Evolutionary conservation across 2,113 vertebrate species (phyloP).

Genomic region (Ivindomyrus marchei): DNA sequence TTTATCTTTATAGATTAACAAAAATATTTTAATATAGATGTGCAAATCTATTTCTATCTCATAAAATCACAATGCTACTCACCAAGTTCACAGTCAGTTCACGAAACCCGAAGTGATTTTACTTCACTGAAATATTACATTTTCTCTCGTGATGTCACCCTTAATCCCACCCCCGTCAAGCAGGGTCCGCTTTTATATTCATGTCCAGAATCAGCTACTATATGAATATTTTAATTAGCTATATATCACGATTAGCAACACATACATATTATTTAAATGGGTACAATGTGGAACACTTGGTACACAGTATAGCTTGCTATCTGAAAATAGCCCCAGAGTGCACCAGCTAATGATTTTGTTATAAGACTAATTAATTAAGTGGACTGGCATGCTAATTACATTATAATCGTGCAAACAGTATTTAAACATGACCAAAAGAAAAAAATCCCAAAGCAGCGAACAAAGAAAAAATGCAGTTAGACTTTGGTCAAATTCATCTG

Average conservation of each 20-base stretch:
- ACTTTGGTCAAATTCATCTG: neutral
- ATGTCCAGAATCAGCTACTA: neutral
- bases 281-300: neutral
- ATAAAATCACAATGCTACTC: neutral
- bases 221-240: neutral
- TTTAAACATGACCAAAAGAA: neutral
- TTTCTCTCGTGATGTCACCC: neutral
- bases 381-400: neutral
- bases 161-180: constrained; percentile 5
- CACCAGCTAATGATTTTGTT: neutral
- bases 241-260: neutral
- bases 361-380: neutral
- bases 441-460: neutral
- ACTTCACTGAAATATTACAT: neutral
- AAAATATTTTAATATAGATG: neutral
- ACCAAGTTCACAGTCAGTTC: neutral
- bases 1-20: neutral
- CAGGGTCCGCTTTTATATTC: neutral
- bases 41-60: neutral
- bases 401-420: neutral
- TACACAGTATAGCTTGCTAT: neutral
- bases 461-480: neutral
- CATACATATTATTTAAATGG: neutral
- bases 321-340: neutral
- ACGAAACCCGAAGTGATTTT: neutral